Evolutionary conservation across 2,888 invertebrate species (phyloP), one percentile per base, ranked within the genome.

Genomic region (Phengaris arion): DNA sequence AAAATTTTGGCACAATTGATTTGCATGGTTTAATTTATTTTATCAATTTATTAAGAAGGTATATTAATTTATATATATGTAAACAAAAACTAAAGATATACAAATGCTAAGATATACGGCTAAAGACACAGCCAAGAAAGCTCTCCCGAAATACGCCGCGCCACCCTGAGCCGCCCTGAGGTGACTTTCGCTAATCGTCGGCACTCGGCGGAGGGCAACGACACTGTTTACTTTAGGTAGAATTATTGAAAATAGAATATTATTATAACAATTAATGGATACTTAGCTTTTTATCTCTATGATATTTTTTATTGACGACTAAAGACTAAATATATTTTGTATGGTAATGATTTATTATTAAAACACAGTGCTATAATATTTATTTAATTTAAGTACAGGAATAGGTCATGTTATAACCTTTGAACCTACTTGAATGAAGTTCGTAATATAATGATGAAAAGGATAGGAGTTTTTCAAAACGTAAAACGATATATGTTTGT

Each of bases 221-320:
- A 45, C 64, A 64, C 64, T 10, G 64, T 35, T 64, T 45, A 64
- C 64, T 64, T 64, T 64, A 64, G 64, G 35, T 35, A 64, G 2
- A 64, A 64, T 64, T 64, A 64, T 6, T 64, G 35, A 64, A 35
- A 64, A 64, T 64, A 64, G 64, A 64, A 45, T 64, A 64, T 35
- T 64, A 64, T 64, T 45, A 10, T 45, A 6, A 64, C 35, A 64
- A 10, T 45, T 13, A 45, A 64, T 64, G 7, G 12, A 9, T 6
- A 10, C 12, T 52, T 12, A 9, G 52, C 64, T 64, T 64, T 35
- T 35, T 8, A 35, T 35, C 2, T 35, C 35, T 45, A 6, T 64
- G 22, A 35, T 5, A 35, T 12, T 64, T 64, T 64, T 35, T 35
- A 35, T 64, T 64, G 64, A 0, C 10, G 0, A 35, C 1, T 10